These are phyloP conservation scores for Mormoops blainvillei DNA, from an alignment of 2,113 vertebrate species.

Conservation along the genomic window DNA sequence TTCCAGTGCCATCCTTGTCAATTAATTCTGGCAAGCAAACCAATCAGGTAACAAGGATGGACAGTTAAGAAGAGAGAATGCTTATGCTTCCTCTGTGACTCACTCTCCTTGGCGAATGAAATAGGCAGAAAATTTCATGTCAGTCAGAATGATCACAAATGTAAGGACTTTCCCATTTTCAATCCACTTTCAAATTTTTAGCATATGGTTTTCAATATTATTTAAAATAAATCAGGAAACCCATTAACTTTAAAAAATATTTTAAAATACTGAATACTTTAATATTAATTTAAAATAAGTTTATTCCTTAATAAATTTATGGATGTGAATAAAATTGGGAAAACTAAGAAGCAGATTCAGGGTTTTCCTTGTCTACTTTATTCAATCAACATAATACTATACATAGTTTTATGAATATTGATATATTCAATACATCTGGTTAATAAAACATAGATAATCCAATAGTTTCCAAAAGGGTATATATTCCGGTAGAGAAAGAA, in stretches of 20 bases:
- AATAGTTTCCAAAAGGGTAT: not conserved
- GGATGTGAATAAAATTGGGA: not conserved
- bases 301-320: not conserved
- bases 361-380: not conserved
- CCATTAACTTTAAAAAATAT: not conserved
- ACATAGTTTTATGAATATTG: not conserved
- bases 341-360: not conserved
- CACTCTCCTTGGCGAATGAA: not conserved
- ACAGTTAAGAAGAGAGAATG: not conserved
- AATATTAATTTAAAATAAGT: not conserved
- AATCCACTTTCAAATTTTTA: not conserved
- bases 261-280: not conserved
- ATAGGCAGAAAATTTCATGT: not conserved
- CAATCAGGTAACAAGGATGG: not conserved
- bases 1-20: not conserved
- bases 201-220: not conserved
- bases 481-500: not conserved
- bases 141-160: not conserved
- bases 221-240: not conserved
- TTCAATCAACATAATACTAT: not conserved
- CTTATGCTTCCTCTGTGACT: not conserved
- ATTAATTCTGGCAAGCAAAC: conserved; percentile 49
- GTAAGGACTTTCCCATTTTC: not conserved
- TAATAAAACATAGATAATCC: not conserved
- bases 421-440: not conserved